These are phyloP conservation scores for Lamproptera curius DNA, from an alignment of 2,888 invertebrate genomes.

Conservation along the genomic window DNA sequence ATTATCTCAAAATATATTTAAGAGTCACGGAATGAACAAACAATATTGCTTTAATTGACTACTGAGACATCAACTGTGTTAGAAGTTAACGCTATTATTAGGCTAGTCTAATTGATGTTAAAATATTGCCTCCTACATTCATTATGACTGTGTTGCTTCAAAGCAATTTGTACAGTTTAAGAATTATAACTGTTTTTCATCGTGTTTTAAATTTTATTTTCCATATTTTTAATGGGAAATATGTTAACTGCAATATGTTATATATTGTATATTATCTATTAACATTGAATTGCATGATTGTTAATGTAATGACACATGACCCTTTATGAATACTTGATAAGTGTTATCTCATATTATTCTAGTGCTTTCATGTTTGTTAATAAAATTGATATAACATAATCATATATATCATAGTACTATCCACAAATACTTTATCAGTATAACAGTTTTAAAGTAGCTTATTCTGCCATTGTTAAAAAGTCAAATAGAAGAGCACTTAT, in stretches of 20 bases:
- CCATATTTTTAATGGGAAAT: neutral
- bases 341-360: neutral
- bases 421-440: too few species aligned
- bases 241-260: neutral
- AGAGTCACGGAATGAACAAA: neutral
- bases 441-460: too few species aligned
- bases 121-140: constrained; percentile 14
- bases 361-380: neutral
- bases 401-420: too few species aligned
- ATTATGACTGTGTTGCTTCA: constrained; percentile 1
- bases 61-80: constrained; percentile 5
- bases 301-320: neutral
- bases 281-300: neutral
- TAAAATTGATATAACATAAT: too few species aligned
- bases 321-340: neutral
- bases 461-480: too few species aligned
- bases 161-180: neutral
- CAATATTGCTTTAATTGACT: constrained; percentile 3
- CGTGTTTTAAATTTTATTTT: too few species aligned
- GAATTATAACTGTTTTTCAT: too few species aligned
- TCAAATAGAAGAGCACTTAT: too few species aligned
- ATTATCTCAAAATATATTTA: neutral
- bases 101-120: constrained; percentile 21
- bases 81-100: too few species aligned
- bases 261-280: neutral